Conservation (phyloP, 2,888 invertebrate species). For the Strigamia crassipes region DNA sequence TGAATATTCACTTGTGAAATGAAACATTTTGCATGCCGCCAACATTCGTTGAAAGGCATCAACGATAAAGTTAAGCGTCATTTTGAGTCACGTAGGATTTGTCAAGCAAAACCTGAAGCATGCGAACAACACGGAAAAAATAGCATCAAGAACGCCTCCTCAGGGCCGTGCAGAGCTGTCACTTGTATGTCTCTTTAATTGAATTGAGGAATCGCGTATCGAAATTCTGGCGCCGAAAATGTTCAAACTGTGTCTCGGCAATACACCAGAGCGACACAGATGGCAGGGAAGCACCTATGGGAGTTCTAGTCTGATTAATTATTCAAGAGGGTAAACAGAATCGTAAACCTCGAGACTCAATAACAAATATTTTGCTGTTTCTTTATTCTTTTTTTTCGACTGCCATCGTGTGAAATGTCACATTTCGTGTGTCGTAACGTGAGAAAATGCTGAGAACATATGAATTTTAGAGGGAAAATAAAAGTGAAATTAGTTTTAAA, state of each 20-base stretch:
- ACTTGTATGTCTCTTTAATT: conserved; percentile 25
- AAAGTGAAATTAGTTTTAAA: no score
- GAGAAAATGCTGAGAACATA: no score
- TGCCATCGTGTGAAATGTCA: no score
- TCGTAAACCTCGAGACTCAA: background rate
- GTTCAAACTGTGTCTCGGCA: background rate
- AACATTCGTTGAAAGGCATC: conserved; percentile 6
- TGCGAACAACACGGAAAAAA: background rate
- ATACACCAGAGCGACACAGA: background rate
- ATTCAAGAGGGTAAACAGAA: background rate
- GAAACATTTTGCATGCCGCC: conserved; percentile 37
- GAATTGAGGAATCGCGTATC: background rate
- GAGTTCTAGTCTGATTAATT: background rate
- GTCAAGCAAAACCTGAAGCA: background rate
- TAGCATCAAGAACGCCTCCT: background rate
- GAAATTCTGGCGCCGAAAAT: background rate
- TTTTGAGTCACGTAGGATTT: background rate
- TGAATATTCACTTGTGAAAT: conserved; percentile 33
- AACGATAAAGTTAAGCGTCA: conserved; percentile 18
- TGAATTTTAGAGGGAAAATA: no score
- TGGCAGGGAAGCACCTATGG: background rate
- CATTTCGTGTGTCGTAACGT: no score
- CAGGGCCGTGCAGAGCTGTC: background rate
- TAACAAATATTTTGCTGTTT: background rate
- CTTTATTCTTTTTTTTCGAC: background rate